Evolutionary conservation across 2,113 vertebrate species (phyloP).

Genomic region (Lepus americanus): DNA sequence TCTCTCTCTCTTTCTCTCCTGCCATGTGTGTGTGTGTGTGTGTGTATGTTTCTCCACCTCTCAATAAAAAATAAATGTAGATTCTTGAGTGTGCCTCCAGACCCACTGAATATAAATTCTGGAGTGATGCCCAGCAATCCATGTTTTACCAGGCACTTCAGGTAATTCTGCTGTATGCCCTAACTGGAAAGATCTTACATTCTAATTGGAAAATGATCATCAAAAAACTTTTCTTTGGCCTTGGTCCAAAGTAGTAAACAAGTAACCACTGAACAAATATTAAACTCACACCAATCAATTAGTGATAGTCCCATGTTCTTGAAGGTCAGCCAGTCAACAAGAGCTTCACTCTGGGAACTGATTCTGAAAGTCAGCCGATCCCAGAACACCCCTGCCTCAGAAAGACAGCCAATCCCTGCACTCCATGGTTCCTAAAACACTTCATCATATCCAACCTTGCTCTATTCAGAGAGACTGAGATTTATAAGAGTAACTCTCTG

Average conservation of each 20-base stretch:
- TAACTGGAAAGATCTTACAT: slow-evolving; percentile 38
- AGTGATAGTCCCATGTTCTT: background rate
- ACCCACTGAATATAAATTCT: background rate
- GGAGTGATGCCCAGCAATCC: background rate
- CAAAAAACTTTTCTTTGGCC: slow-evolving; percentile 40
- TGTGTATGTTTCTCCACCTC: too few relatives aligned
- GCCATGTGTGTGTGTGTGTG: too few relatives aligned
- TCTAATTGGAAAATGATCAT: slow-evolving; percentile 56
- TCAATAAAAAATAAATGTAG: too few relatives aligned
- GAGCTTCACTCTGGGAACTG: background rate
- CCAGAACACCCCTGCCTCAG: background rate
- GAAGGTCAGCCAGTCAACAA: slow-evolving; percentile 52
- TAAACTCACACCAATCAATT: slow-evolving; percentile 42
- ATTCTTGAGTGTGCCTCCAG: background rate
- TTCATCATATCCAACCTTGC: slow-evolving; percentile 2
- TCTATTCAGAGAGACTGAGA: background rate
- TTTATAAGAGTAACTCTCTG: background rate
- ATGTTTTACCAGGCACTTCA: background rate
- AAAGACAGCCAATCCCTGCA: background rate
- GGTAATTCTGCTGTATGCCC: background rate
- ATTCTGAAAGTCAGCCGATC: slow-evolving; percentile 44
- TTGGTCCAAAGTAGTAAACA: slow-evolving; percentile 62
- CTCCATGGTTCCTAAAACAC: background rate
- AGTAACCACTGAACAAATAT: slow-evolving; percentile 59
- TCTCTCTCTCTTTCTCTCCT: too few relatives aligned